A percentile compares a stretch with the other conserved stretches of the same genome.
Evolutionary conservation across 2,888 invertebrate genomes (phyloP).

Genomic region (Lampropteryx suffumata): DNA sequence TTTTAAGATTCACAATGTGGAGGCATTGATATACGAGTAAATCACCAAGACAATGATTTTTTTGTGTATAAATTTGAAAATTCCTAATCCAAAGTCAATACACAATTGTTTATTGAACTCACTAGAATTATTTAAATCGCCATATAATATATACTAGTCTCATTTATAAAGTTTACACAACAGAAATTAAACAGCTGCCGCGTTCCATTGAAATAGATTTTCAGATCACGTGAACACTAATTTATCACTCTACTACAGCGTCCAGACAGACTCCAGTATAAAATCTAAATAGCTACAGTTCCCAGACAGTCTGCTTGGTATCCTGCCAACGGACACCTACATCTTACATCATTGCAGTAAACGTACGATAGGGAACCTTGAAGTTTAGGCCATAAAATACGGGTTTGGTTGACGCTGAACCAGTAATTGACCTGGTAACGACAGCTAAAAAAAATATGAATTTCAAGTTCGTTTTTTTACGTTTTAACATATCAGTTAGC

Average conservation of each 20-base stretch:
- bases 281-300: slow-evolving; percentile 46
- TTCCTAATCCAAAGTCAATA: too few species aligned
- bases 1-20: slow-evolving; percentile 5
- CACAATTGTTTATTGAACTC: too few species aligned
- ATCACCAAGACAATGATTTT: neutral
- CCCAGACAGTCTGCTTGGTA: slow-evolving; percentile 52
- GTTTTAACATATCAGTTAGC: neutral
- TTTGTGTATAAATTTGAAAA: too few species aligned
- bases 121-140: too few species aligned
- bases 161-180: slow-evolving; percentile 11
- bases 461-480: too few species aligned
- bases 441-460: too few species aligned
- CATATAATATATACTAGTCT: neutral
- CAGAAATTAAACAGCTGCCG: slow-evolving; percentile 9
- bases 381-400: slow-evolving; percentile 6
- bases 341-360: slow-evolving; percentile 39
- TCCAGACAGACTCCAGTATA: slow-evolving; percentile 49
- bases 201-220: slow-evolving; percentile 21
- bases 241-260: slow-evolving; percentile 29
- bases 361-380: slow-evolving; percentile 9
- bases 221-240: slow-evolving; percentile 16
- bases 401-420: slow-evolving; percentile 1
- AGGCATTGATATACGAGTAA: slow-evolving; percentile 31
- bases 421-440: neutral
- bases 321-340: slow-evolving; percentile 49